Percentiles rank a stretch among this genome's conserved stretches.
These are phyloP conservation scores for Heteromormyrus szaboi DNA, from an alignment of 2,797 vertebrate genomes.

Conservation along the genomic window DNA sequence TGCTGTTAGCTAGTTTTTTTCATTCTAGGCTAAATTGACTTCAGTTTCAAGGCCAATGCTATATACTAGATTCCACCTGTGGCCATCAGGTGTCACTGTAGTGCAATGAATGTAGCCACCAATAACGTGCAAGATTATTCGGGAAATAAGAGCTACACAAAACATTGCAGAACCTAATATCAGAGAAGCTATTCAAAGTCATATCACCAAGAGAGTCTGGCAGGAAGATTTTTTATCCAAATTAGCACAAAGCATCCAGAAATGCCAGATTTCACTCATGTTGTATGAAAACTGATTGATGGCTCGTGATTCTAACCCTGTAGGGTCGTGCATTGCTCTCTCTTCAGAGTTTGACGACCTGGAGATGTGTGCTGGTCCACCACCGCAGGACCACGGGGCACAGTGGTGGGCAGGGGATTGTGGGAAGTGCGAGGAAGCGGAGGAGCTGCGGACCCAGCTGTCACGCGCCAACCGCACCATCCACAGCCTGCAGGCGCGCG, in stretches of 20 bases:
- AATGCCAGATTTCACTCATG: background rate
- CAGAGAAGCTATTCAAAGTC: background rate
- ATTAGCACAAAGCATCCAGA: background rate
- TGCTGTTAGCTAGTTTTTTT: background rate
- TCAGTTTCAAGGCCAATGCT: background rate
- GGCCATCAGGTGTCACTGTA: background rate
- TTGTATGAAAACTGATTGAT: background rate
- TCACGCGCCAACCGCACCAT: slow-evolving; percentile 80
- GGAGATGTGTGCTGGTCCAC: slow-evolving; percentile 64
- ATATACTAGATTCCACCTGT: background rate
- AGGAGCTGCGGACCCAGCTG: slow-evolving; percentile 75
- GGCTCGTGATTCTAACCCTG: background rate
- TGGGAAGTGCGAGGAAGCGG: slow-evolving; percentile 38
- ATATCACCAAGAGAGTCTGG: background rate
- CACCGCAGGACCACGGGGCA: slow-evolving; percentile 45
- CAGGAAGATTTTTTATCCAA: background rate
- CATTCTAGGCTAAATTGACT: background rate
- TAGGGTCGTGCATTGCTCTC: background rate
- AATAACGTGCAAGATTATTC: background rate
- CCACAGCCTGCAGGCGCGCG: slow-evolving; percentile 74
- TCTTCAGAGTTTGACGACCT: slow-evolving; percentile 79
- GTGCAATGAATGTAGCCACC: background rate
- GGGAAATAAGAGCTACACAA: background rate
- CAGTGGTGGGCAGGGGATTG: slow-evolving; percentile 30
- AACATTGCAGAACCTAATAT: background rate